Percentiles rank a stretch among this genome's conserved stretches.
Evolutionary conservation across 1,140 invertebrate species (phyloP).

Genomic region (Drosophila eugracilis): DNA sequence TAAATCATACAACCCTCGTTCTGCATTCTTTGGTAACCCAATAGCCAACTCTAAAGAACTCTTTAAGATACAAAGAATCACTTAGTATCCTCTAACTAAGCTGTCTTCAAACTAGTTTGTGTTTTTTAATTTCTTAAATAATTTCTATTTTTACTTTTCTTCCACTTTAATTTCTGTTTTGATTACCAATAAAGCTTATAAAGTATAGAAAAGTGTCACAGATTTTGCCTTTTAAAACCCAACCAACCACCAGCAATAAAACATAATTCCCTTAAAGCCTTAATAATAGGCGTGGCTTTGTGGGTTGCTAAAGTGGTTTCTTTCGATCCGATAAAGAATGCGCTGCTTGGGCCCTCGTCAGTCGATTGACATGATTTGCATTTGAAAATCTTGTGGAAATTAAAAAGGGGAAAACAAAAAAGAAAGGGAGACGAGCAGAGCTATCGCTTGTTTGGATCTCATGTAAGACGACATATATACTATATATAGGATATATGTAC

Average conservation of each 20-base stretch:
- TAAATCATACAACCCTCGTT: constrained; percentile 23
- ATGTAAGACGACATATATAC: constrained; percentile 24
- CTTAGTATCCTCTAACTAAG: no score
- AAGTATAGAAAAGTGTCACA: not conserved
- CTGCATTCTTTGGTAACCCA: not conserved
- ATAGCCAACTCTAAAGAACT: no score
- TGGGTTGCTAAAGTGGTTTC: constrained; percentile 13
- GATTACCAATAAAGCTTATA: not conserved
- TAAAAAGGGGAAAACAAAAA: constrained; percentile 58
- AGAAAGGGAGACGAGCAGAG: constrained; percentile 32
- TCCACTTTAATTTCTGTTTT: not conserved
- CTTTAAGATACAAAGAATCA: not conserved
- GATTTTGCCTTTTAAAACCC: no score
- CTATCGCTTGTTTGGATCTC: constrained; percentile 60
- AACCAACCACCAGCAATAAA: constrained; percentile 3
- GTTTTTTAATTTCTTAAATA: no score
- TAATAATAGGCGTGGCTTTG: not conserved
- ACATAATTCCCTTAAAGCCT: constrained; percentile 11
- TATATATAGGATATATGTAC: constrained; percentile 10
- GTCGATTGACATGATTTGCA: constrained; percentile 63
- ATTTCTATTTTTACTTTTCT: not conserved
- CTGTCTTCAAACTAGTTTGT: no score
- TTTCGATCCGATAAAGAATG: constrained; percentile 26
- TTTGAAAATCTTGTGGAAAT: constrained; percentile 65
- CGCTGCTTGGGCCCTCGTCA: constrained; percentile 1